Base-by-base conservation (phyloP, 2,888 invertebrate genomes). In the Meteorus colon region DNA sequence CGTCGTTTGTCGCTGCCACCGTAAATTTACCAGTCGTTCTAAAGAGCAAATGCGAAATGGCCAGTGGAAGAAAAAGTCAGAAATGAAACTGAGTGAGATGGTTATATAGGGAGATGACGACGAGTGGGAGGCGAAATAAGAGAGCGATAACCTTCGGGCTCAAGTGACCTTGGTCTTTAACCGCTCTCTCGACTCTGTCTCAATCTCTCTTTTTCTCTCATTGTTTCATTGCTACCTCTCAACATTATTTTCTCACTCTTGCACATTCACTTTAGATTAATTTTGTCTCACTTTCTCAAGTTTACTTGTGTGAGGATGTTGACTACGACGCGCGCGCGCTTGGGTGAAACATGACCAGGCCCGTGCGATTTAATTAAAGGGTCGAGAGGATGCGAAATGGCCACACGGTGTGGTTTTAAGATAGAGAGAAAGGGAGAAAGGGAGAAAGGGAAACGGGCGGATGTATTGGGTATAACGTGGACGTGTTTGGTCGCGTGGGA, bases 301-400 rank as follows among this genome's bases (percentile, higher is more conserved):
- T 27, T 71, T 60, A 73, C 60, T 55, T 55, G n/a, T 19, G 55
- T 5, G 8, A 69, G 69, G 68, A 75, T 65, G 67, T 63, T 29
- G 60, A 16, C 51, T 45, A 73, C 37, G 74, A 73, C 51, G 69
- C 77, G 66, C 82, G 73, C 37, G 71, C 78, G 67, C 81, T 81
- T 81, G 80, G 77, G 78, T 83, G 81, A 83, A 84, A 85, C 84
- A 82, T 80, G 82, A 80, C 82, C 80, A 76, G 77, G 77, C 66
- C 70, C 75, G 73, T 79, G 82, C 83, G 84, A 87, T 87, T 87
- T 87, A 87, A 87, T 88, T 87, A 86, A 84, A 87, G 82, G 83
- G 82, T 83, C 81, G 80, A 75, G 72, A 74, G 71, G 48, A 81
- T 81, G 78, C 80, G 77, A 76, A 76, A 79, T 78, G 76, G 75